A percentile compares a stretch with the other conserved stretches of the same genome.
phyloP scores from a whole-genome alignment of 2,113 vertebrate species.

The Bubo blakistoni region DNA sequence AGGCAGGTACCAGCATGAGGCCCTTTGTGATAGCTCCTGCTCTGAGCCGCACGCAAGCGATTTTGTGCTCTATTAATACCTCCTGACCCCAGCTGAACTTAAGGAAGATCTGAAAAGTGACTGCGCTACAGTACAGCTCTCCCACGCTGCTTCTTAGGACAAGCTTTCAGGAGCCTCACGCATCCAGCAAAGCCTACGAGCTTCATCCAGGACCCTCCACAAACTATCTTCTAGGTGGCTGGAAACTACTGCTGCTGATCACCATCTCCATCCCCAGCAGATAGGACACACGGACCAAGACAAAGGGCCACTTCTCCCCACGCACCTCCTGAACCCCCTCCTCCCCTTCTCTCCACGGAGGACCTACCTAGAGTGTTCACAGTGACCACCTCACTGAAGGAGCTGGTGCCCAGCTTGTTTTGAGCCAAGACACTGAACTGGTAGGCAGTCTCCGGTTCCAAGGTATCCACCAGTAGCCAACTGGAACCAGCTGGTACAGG shows the following conservation, averaged over 20 bases:
- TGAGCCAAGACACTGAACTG: slow-evolving; percentile 99
- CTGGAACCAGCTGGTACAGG: slow-evolving; percentile 87
- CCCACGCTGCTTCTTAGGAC: neutral
- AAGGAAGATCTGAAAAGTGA: neutral
- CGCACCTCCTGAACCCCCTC: neutral
- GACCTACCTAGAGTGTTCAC: slow-evolving; percentile 95
- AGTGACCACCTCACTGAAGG: slow-evolving; percentile 99
- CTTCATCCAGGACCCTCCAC: neutral
- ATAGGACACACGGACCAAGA: fast-evolving
- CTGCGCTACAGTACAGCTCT: neutral
- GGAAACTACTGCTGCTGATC: neutral
- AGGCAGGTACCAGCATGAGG: neutral
- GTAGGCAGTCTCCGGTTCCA: slow-evolving; percentile 95
- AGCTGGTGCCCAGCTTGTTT: slow-evolving; percentile 97
- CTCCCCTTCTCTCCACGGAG: fast-evolving
- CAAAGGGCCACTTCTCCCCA: neutral
- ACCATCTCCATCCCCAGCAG: neutral
- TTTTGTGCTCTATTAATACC: slow-evolving; percentile 7
- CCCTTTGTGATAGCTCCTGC: neutral
- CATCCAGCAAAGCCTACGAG: neutral
- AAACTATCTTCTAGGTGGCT: neutral
- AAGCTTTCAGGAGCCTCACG: neutral
- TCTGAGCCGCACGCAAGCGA: neutral
- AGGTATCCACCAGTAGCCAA: slow-evolving; percentile 89
- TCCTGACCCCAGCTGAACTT: slow-evolving; percentile 6